Conservation (phyloP, 2,797 vertebrate species). For the Trachops cirrhosus region DNA sequence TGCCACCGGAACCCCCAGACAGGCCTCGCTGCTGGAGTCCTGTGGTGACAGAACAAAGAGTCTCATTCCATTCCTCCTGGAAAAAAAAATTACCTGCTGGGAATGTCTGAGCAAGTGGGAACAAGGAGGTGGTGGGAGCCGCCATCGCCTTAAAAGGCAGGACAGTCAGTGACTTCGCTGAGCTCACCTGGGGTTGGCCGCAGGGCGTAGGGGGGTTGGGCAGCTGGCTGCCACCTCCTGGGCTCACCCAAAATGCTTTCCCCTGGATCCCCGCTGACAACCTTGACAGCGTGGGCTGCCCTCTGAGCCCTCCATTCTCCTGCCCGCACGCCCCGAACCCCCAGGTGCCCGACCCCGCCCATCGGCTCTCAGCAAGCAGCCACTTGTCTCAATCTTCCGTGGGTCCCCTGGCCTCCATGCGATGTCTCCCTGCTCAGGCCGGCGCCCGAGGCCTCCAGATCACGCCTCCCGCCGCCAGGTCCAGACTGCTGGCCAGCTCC, state of each 20-base stretch:
- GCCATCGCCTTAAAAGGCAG: slow-evolving; percentile 63
- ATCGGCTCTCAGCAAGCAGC: neutral
- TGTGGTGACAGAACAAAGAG: slow-evolving; percentile 17
- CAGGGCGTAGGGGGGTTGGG: neutral
- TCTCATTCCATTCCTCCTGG: slow-evolving; percentile 60
- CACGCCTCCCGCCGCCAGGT: neutral
- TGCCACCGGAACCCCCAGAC: neutral
- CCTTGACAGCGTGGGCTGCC: neutral
- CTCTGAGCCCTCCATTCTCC: neutral
- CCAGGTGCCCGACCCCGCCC: neutral
- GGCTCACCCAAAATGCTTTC: neutral
- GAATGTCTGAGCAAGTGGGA: slow-evolving; percentile 66
- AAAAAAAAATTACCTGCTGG: slow-evolving; percentile 40
- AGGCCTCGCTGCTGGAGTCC: neutral
- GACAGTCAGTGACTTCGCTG: neutral
- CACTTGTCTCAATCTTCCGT: neutral
- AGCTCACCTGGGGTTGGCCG: neutral
- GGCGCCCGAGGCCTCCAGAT: neutral
- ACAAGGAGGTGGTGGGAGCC: slow-evolving; percentile 52
- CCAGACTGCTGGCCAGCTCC: neutral
- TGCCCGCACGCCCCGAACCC: neutral
- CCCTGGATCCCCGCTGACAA: rapidly evolving
- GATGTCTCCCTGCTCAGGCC: neutral
- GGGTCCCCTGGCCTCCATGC: too few species aligned
- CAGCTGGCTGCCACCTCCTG: neutral